These are phyloP conservation scores for Dallia pectoralis DNA, from an alignment of 2,797 vertebrate species.

Conservation along the genomic window DNA sequence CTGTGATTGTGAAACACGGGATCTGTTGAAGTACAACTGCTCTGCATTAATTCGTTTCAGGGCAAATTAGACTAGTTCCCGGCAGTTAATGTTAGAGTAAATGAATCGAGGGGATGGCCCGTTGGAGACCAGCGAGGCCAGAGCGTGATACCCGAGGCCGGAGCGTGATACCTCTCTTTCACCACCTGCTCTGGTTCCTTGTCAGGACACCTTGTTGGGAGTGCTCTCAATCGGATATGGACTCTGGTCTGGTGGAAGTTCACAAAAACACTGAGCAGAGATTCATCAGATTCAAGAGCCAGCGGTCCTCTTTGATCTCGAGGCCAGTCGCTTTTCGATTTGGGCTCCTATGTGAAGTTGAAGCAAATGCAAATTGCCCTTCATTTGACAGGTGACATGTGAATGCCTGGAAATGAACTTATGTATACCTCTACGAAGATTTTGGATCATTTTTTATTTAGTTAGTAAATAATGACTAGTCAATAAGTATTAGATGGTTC, in stretches of 20 bases:
- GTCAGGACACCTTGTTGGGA: slow-evolving; percentile 73
- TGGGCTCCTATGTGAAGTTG: neutral
- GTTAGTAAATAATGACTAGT: neutral
- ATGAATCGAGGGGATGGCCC: slow-evolving; percentile 46
- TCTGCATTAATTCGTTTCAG: slow-evolving; percentile 67
- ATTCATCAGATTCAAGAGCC: slow-evolving; percentile 24
- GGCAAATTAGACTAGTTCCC: slow-evolving; percentile 36
- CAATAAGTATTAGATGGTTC: neutral
- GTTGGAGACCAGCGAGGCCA: slow-evolving; percentile 44
- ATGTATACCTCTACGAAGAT: neutral
- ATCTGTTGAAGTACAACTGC: slow-evolving; percentile 68
- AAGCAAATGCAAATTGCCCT: neutral
- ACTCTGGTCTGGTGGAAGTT: slow-evolving; percentile 52
- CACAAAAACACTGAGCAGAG: slow-evolving; percentile 57
- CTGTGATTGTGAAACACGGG: slow-evolving; percentile 63
- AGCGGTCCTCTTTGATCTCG: neutral
- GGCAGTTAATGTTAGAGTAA: slow-evolving; percentile 55
- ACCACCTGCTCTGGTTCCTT: slow-evolving; percentile 73
- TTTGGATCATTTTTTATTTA: neutral
- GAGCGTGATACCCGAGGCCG: slow-evolving; percentile 53
- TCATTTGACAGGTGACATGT: neutral
- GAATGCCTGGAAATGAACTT: neutral
- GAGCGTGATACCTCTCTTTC: slow-evolving; percentile 71
- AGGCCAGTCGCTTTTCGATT: neutral
- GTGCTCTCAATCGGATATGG: slow-evolving; percentile 54